These are phyloP conservation scores for Triplophysa rosa DNA, from an alignment of 2,113 vertebrate species.

Conservation along the genomic window DNA sequence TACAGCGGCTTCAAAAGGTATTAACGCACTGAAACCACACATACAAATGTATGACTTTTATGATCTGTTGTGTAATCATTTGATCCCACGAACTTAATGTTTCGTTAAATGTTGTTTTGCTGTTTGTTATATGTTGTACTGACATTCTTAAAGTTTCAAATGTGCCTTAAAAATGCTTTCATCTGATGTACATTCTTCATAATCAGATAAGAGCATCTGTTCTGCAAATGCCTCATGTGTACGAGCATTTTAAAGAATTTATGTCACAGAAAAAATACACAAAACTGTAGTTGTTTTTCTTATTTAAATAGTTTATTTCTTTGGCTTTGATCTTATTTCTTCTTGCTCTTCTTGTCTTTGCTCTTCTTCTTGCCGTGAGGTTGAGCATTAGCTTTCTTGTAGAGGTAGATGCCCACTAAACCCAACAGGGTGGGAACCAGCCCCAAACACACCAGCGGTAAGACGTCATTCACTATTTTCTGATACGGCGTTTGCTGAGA, in stretches of 20 bases:
- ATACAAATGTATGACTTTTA: too few species aligned
- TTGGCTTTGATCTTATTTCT: slow-evolving; percentile 86
- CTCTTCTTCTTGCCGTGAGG: slow-evolving; percentile 87
- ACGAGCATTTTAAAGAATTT: background rate
- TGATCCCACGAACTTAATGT: too few species aligned
- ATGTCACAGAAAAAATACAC: slow-evolving; percentile 9
- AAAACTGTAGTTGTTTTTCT: slow-evolving; percentile 46
- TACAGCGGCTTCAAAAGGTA: too few species aligned
- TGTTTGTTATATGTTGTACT: background rate
- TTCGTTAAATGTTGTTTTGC: too few species aligned
- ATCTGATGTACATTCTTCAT: too few species aligned
- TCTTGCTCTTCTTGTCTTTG: slow-evolving; percentile 95
- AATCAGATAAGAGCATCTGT: too few species aligned
- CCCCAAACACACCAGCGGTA: slow-evolving; percentile 84
- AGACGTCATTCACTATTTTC: slow-evolving; percentile 82
- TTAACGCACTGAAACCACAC: too few species aligned
- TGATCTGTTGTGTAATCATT: too few species aligned
- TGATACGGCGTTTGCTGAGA: slow-evolving; percentile 85
- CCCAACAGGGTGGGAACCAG: slow-evolving; percentile 87
- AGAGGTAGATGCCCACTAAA: slow-evolving; percentile 90
- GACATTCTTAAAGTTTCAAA: background rate
- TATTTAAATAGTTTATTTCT: slow-evolving; percentile 71
- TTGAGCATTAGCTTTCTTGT: slow-evolving; percentile 83
- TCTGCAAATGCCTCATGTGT: too few species aligned
- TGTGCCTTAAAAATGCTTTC: too few species aligned